Conservation (phyloP, 2,888 invertebrate species). For the Plusia festucae region DNA sequence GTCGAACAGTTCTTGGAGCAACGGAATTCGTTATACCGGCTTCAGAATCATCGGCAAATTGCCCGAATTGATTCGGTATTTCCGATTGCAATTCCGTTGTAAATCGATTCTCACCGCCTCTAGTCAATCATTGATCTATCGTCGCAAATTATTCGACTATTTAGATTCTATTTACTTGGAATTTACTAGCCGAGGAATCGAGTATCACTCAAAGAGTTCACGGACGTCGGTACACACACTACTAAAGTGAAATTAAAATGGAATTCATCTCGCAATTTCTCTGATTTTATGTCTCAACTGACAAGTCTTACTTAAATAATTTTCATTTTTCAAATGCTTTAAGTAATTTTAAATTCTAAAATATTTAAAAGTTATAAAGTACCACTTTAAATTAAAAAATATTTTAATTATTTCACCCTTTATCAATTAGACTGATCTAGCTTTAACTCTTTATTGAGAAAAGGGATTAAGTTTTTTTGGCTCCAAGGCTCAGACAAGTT, state of each 20-base stretch:
- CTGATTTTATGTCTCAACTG: constrained; percentile 6
- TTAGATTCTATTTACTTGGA: constrained; percentile 39
- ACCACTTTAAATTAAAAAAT: too few relatives aligned
- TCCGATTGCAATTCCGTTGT: constrained; percentile 78
- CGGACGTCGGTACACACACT: not conserved
- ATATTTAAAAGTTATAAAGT: too few relatives aligned
- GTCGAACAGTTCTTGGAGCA: constrained; percentile 48
- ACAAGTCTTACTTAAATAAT: not conserved
- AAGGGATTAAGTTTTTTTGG: too few relatives aligned
- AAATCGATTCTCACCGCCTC: constrained; percentile 65
- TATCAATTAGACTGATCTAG: too few relatives aligned
- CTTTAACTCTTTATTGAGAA: too few relatives aligned
- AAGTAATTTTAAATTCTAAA: too few relatives aligned
- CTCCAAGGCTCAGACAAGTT: too few relatives aligned
- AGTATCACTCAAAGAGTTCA: constrained; percentile 21
- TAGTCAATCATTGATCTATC: constrained; percentile 60
- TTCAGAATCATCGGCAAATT: constrained; percentile 74
- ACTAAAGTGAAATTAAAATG: not conserved
- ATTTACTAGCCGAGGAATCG: constrained; percentile 27
- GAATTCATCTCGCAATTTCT: not conserved
- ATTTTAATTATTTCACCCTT: too few relatives aligned
- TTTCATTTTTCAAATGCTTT: too few relatives aligned
- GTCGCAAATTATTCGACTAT: constrained; percentile 51
- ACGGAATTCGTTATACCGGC: constrained; percentile 71
- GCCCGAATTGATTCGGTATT: constrained; percentile 79